Conservation (phyloP, 2,797 vertebrate species). For the Micromesistius poutassou region DNA sequence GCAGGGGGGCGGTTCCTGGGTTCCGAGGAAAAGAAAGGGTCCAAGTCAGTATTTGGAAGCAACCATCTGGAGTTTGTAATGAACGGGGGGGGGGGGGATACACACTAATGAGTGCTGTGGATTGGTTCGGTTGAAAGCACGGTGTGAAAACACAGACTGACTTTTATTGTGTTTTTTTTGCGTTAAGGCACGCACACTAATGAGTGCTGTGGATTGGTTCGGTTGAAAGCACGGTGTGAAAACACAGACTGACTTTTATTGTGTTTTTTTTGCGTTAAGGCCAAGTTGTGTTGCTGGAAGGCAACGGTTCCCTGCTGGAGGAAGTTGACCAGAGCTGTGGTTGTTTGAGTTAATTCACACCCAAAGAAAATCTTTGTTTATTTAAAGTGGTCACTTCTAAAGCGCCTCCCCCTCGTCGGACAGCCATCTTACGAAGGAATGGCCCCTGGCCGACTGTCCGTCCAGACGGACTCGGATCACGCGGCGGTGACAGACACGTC, state of each 20-base stretch:
- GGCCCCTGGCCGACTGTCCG: conserved; percentile 30
- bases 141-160: not conserved
- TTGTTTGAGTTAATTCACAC: not conserved
- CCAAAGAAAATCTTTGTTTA: not conserved
- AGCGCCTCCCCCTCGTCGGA: not conserved
- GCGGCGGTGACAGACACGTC: conserved; percentile 24
- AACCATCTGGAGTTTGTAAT: not conserved
- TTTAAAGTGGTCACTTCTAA: not conserved
- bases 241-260: not conserved
- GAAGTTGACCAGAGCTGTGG: not conserved
- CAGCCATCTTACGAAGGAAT: conserved; percentile 19
- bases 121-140: too few species aligned
- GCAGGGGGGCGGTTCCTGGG: not conserved
- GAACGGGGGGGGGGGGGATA: not conserved
- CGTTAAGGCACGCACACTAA: too few species aligned
- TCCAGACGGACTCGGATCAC: not conserved
- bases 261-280: not conserved
- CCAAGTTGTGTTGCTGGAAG: not conserved
- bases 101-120: too few species aligned
- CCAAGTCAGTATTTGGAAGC: not conserved
- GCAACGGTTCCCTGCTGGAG: not conserved
- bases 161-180: not conserved
- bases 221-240: not conserved
- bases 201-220: too few species aligned
- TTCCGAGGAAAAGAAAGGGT: not conserved